Evolutionary conservation across 2,888 invertebrate genomes (phyloP), one percentile per base, ranked within the genome.

Genomic region (Panopea generosa): DNA sequence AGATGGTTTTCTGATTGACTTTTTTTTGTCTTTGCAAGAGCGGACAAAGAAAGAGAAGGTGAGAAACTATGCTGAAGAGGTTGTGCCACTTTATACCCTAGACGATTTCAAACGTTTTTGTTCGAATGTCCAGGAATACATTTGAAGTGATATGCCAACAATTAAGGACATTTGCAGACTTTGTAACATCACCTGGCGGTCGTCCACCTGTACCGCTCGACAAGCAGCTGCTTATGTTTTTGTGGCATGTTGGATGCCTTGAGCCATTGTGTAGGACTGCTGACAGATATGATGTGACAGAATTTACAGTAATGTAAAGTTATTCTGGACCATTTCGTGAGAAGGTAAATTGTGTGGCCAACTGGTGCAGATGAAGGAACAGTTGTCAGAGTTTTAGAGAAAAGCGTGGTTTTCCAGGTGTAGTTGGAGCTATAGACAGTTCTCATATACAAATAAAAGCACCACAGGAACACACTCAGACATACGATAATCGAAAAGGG

Each of bases 401-500:
- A 26, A 74, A 78, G 53, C 27, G 14, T 4, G 53, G 55, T 20
- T 71, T 79, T 53, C 74, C 74, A 16, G 47, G 24, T 56, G 70
- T 74, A 26, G 16, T 74, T 20, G 67, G 68, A 56, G 61, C 61
- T 61, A 18, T 77, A 18, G 77, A 77, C 52, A 68, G 72, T n/a
- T 53, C 62, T 24, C 77, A 77, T 47, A 69, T 71, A 27, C 47
- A 62, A 20, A 68, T 79, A 45, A 62, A 40, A 43, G 43, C 78
- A 49, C 75, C 68, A 18, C 52, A 29, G 27, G 61, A 75, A 33
- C 65, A 75, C 18, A 59, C 71, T 33, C 62, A 79, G 45, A 73
- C 67, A 27, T 78, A 78, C 56, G 67, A 74, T 16, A 78, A 78
- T 47, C 43, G 74, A 22, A 78, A 70, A 63, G 70, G 78, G 2